Evolutionary conservation across 2,888 invertebrate species (phyloP), one percentile per base, ranked within the genome.

Genomic region (Amiota mariae): DNA sequence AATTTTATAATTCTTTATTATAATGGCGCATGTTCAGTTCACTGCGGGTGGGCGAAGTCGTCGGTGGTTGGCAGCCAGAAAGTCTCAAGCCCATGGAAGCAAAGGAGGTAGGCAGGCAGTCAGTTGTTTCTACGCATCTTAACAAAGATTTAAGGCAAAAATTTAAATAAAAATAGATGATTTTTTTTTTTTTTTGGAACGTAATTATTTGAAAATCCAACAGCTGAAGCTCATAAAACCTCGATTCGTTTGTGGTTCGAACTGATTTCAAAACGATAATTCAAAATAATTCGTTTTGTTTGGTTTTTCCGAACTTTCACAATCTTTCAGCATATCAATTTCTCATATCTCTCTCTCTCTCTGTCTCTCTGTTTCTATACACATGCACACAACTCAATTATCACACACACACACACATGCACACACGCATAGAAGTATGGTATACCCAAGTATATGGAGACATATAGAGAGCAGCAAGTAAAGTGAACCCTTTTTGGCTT

Each of bases 1-100:
- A 85, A 82, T 80, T 87, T 87, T 85, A 86, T 86, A 86, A 85
- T 84, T 84, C 85, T 80, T 85, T 85, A 82, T 80, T 78, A 59
- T 71, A 75, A 36, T 75, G 61, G 67, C 75, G 77, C 74, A 72
- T 54, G 76, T 24, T 46, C 36, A 36, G 36, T 36, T 36, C 59
- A 57, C 47, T 46, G 70, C 57, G 70, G 47, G 57, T 15, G 20
- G 36, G 20, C 57, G 57, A 10, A 20, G 36, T 71, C 6, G 36
- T 2, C 36, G 36, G 36, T 36, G 36, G 36, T 36, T 36, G 36
- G 36, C 36, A 36, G 36, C 36, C n/a, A n/a, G n/a, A n/a, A 24
- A 24, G 24, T 24, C 24, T 24, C 3, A 36, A 36, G 36, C 8
- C 3, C 24, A 24, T 24, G 24, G 24, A 24, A 36, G 36, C 36